These are phyloP conservation scores for Heliocidaris tuberculata DNA, from an alignment of 35 echinoderm and acorn worm species.

Conservation along the genomic window DNA sequence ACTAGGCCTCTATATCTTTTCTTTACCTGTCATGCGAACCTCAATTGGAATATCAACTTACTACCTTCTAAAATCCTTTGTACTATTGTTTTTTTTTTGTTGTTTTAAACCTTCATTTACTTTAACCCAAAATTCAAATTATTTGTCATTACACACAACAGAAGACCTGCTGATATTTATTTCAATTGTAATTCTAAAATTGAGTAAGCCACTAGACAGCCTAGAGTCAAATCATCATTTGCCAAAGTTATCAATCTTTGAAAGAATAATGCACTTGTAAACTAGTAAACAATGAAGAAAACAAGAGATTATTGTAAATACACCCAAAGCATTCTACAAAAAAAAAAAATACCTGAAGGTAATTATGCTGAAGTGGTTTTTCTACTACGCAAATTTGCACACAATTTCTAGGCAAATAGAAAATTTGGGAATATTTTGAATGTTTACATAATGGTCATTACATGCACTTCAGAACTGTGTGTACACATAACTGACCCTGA, in stretches of 20 bases:
- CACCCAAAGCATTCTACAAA: neutral
- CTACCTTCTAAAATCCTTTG: no score
- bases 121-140: neutral
- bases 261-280: neutral
- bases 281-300: neutral
- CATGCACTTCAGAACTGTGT: neutral
- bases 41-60: no score
- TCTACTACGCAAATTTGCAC: neutral
- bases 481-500: neutral
- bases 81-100: no score
- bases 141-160: neutral
- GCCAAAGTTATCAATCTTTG: neutral
- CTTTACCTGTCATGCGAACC: no score
- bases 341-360: neutral
- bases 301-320: neutral
- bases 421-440: neutral
- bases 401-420: neutral
- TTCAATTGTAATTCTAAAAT: neutral
- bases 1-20: no score
- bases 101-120: neutral
- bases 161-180: neutral
- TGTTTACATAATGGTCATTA: conserved; percentile 4
- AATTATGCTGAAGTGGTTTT: neutral
- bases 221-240: neutral
- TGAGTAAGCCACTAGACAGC: neutral